Percentiles rank a stretch among this genome's conserved stretches.
phyloP scores from a whole-genome alignment of 2,797 vertebrate species.

The Graptemys geographica region DNA sequence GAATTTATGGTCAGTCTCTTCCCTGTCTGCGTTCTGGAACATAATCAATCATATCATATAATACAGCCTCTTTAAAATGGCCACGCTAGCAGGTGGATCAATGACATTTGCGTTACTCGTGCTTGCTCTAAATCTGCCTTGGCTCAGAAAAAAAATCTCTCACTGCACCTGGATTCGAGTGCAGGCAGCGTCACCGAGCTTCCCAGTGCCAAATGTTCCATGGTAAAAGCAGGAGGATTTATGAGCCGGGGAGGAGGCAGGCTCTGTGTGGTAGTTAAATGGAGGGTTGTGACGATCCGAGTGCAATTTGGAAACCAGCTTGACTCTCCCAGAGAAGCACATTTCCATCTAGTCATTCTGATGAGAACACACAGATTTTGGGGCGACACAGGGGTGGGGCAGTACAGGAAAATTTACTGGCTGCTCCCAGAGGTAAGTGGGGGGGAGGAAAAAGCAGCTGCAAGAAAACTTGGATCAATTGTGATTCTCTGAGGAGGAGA shows the following conservation, averaged over 20 bases:
- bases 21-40: background rate
- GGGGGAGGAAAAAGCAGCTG: slow-evolving; percentile 9
- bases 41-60: background rate
- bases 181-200: slow-evolving; percentile 55
- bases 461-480: slow-evolving; percentile 23
- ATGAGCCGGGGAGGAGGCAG: slow-evolving; percentile 45
- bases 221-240: slow-evolving; percentile 45
- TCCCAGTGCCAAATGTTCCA: slow-evolving; percentile 65
- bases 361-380: slow-evolving; percentile 35
- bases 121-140: slow-evolving; percentile 65
- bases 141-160: slow-evolving; percentile 43
- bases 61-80: slow-evolving; percentile 35
- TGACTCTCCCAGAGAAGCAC: background rate
- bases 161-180: slow-evolving; percentile 54
- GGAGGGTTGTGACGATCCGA: slow-evolving; percentile 51
- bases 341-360: slow-evolving; percentile 27
- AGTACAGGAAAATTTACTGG: background rate
- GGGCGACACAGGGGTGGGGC: slow-evolving; percentile 19
- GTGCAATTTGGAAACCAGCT: slow-evolving; percentile 26
- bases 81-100: slow-evolving; percentile 63
- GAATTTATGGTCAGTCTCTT: background rate
- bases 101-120: slow-evolving; percentile 41
- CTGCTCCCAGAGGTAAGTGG: background rate
- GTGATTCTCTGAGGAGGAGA: slow-evolving; percentile 16
- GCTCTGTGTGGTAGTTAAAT: slow-evolving; percentile 53